A percentile compares a stretch with the other conserved stretches of the same genome.
These are phyloP conservation scores for Caranx ignobilis DNA, from an alignment of 2,113 vertebrate species.

Conservation along the genomic window DNA sequence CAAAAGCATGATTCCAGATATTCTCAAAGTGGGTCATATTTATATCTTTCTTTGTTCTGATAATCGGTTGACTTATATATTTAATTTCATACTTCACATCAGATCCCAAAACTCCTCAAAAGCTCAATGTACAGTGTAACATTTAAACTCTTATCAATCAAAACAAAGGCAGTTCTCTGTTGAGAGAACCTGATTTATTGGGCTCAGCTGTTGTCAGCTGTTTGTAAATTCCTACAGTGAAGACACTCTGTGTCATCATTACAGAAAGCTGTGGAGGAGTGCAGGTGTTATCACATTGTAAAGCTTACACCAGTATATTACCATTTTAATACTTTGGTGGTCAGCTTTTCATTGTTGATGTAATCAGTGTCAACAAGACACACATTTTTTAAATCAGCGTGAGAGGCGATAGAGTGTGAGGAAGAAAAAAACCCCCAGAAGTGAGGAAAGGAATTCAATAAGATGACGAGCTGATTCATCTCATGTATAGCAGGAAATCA, in stretches of 20 bases:
- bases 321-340: constrained; percentile 30
- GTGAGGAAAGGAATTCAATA: neutral
- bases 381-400: constrained; percentile 63
- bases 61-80: constrained; percentile 5
- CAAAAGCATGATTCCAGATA: neutral
- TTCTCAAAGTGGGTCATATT: neutral
- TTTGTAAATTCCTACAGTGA: neutral
- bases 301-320: constrained; percentile 28
- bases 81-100: neutral
- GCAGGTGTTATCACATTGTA: constrained; percentile 3
- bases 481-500: neutral
- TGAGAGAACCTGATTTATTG: neutral
- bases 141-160: neutral
- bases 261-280: constrained; percentile 1
- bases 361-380: constrained; percentile 21
- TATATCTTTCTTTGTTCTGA: neutral
- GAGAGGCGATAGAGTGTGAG: constrained; percentile 56
- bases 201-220: neutral
- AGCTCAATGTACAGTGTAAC: neutral
- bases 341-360: constrained; percentile 14
- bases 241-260: neutral
- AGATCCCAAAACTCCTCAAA: neutral
- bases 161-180: neutral
- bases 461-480: neutral
- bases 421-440: neutral